phyloP scores from a whole-genome alignment of 1,140 invertebrate species.

The Drosophila kurseongensis region DNA sequence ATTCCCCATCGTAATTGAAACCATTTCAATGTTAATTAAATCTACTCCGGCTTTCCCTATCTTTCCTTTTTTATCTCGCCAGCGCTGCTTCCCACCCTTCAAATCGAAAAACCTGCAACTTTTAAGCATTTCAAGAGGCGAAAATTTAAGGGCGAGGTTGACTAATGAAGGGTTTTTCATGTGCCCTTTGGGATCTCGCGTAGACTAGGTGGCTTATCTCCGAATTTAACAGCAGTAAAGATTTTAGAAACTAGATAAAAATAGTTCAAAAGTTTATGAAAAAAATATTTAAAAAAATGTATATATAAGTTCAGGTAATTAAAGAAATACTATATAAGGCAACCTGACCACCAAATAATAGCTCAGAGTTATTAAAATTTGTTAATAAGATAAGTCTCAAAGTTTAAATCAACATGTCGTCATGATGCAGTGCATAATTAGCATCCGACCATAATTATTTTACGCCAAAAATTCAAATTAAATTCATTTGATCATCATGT shows the following conservation, averaged over 20 bases:
- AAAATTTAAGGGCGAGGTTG: constrained; percentile 27
- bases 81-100: neutral
- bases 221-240: neutral
- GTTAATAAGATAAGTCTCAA: no score
- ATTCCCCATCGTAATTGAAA: constrained; percentile 54
- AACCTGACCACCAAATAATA: no score
- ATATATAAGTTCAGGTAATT: no score
- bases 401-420: neutral
- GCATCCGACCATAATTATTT: constrained; percentile 15
- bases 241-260: neutral
- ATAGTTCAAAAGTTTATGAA: neutral
- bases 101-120: constrained; percentile 9
- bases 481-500: constrained; percentile 10
- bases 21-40: constrained; percentile 65
- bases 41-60: constrained; percentile 23
- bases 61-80: constrained; percentile 2
- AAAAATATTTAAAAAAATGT: no score
- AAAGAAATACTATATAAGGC: no score
- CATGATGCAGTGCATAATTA: constrained; percentile 3
- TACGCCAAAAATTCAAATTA: constrained; percentile 19
- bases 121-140: constrained; percentile 26
- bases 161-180: constrained; percentile 46
- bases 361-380: no score
- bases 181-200: constrained; percentile 8
- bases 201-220: constrained; percentile 12